Base-by-base conservation (phyloP, 1,140 invertebrate genomes). In the Achroia grisella region DNA sequence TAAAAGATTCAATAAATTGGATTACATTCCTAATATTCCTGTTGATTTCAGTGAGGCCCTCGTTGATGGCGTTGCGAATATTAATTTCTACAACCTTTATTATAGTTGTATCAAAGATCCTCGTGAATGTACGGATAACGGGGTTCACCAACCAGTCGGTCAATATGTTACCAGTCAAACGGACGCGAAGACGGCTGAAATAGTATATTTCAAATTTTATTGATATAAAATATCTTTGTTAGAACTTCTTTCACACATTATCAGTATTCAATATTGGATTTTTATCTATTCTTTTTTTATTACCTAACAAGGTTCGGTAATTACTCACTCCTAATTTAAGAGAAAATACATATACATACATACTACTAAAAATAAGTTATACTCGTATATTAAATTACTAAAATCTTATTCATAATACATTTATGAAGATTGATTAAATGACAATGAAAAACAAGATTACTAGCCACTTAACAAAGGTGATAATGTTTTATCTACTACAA, bases 61-160 rank as follows among this genome's bases (percentile, higher is more conserved):
- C 35, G 33, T 74, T 57, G 10, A 66, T 41, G 8, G 53, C 63
- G 10, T 17, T 46, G 4, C 64, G 56, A 30, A 84, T 80, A 31
- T 64, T 86, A n/a, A 34, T 12, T 40, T 78, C 75, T 1, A 87
- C 76, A 1, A 78, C 56, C 4, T 44, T 51, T n/a, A 85, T 72
- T 48, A 87, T 81, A 41, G 76, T 52, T 14, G 52, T 70, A 42
- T 88, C 68, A 53, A 87, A 83, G 14, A 87, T 52, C 8, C 56
- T 67, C 0, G 73, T 69, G 36, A 85, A 78, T 4, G 82, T 62
- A 9, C 58, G 51, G 10, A 82, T 70, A 0, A 87, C 55, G 0
- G 86, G 72, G 54, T 83, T 87, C 1, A 82, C 23, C n/a, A 87
- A 53, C 75, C 77, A 86, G 48, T 86, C 86, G 37, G 53, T 54